Conservation (phyloP, 2,113 vertebrate genomes). For the Phoenicopterus ruber region DNA sequence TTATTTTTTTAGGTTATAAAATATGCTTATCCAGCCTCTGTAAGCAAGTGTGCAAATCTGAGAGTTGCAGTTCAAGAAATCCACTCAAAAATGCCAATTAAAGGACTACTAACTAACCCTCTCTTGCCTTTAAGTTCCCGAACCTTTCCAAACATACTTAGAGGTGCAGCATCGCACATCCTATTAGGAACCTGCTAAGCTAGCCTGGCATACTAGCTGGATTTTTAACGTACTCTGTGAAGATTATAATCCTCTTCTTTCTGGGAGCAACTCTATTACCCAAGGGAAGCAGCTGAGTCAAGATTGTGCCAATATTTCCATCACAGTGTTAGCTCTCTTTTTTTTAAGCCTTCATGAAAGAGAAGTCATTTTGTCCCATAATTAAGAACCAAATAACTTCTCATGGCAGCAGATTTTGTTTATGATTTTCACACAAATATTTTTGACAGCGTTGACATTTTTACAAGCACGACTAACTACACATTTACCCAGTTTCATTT, state of each 20-base stretch:
- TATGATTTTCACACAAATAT: constrained; percentile 61
- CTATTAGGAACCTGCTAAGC: neutral
- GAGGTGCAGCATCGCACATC: neutral
- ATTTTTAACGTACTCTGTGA: constrained; percentile 19
- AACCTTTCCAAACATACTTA: constrained; percentile 17
- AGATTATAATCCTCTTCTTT: constrained; percentile 50
- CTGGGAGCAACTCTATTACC: constrained; percentile 50
- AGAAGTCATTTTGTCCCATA: constrained; percentile 40
- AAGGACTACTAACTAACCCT: neutral
- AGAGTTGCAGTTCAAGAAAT: neutral
- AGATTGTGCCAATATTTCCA: constrained; percentile 60
- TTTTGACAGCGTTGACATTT: constrained; percentile 54
- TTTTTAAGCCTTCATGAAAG: constrained; percentile 30
- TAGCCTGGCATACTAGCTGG: neutral
- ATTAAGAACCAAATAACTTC: constrained; percentile 51
- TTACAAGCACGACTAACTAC: constrained; percentile 57
- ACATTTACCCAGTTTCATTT: constrained; percentile 8
- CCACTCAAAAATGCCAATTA: neutral
- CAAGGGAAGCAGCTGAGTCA: constrained; percentile 53
- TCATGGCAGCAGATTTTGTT: constrained; percentile 60
- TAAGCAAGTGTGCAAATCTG: neutral
- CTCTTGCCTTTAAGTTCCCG: neutral
- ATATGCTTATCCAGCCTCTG: constrained; percentile 47
- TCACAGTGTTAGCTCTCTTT: constrained; percentile 6
- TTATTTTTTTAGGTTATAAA: constrained; percentile 48